Percentiles rank a stretch among this genome's conserved stretches.
phyloP scores from a whole-genome alignment of 1,140 invertebrate species.

The Coenobita brevimanus region DNA sequence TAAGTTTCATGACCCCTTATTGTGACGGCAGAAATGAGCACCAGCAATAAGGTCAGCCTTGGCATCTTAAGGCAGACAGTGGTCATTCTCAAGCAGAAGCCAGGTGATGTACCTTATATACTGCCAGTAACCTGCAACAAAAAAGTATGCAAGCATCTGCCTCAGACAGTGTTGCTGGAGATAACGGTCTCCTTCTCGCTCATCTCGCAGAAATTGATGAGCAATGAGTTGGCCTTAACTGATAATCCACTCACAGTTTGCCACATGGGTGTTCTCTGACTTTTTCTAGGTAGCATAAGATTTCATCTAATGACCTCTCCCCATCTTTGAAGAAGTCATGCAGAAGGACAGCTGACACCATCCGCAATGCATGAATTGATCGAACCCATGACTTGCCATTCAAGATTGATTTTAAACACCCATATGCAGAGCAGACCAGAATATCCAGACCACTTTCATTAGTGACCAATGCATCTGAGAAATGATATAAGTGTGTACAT shows the following conservation, averaged over 20 bases:
- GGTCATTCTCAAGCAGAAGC: too few relatives aligned
- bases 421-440: neutral
- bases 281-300: neutral
- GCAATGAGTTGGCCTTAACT: neutral
- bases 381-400: constrained; percentile 20
- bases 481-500: constrained; percentile 1
- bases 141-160: too few relatives aligned
- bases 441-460: neutral
- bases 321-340: neutral
- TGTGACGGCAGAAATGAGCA: constrained; percentile 31
- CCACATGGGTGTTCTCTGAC: neutral
- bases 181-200: too few relatives aligned
- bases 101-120: too few relatives aligned
- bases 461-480: neutral
- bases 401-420: constrained; percentile 10
- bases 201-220: too few relatives aligned
- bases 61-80: neutral
- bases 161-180: too few relatives aligned
- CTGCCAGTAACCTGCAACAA: too few relatives aligned
- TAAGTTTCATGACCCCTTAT: constrained; percentile 42
- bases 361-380: constrained; percentile 9
- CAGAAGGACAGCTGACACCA: constrained; percentile 1
- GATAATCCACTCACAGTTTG: neutral
- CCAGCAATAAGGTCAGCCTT: constrained; percentile 5
- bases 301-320: neutral